Conservation (phyloP, 2,113 vertebrate genomes). For the Oxyruncus cristatus region DNA sequence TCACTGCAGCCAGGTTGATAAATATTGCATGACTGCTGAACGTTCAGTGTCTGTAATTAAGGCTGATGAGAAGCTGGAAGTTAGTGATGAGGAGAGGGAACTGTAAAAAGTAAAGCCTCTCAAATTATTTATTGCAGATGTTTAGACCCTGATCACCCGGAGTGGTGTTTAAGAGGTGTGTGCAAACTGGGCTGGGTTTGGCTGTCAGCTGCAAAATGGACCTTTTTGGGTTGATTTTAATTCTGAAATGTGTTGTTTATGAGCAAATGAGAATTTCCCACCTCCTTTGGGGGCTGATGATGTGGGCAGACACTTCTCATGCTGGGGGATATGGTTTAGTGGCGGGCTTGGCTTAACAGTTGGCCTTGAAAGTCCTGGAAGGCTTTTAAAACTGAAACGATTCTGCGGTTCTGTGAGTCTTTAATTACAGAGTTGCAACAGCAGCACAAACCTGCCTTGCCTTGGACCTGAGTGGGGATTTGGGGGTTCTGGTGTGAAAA, state of each 20-base stretch:
- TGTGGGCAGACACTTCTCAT: neutral
- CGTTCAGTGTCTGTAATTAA: slow-evolving; percentile 1
- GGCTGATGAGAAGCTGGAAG: neutral
- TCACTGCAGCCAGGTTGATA: neutral
- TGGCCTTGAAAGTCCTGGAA: neutral
- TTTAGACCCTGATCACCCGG: neutral
- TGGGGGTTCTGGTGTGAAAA: neutral
- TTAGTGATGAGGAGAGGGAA: neutral
- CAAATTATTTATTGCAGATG: neutral
- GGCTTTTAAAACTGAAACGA: neutral
- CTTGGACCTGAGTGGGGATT: neutral
- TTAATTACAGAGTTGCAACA: neutral
- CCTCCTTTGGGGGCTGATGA: neutral
- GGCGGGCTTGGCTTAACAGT: neutral
- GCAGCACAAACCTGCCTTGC: neutral
- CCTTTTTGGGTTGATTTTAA: neutral
- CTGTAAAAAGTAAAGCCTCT: neutral
- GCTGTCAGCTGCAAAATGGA: neutral
- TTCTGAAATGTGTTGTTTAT: neutral
- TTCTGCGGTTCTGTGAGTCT: neutral
- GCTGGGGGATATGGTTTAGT: neutral
- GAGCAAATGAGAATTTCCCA: neutral
- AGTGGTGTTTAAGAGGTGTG: neutral
- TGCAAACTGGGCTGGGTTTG: neutral
- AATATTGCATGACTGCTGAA: neutral